Percentiles rank a stretch among this genome's conserved stretches.
Evolutionary conservation across 2,888 invertebrate species (phyloP).

Genomic region (Stenchaetothrips biformis): DNA sequence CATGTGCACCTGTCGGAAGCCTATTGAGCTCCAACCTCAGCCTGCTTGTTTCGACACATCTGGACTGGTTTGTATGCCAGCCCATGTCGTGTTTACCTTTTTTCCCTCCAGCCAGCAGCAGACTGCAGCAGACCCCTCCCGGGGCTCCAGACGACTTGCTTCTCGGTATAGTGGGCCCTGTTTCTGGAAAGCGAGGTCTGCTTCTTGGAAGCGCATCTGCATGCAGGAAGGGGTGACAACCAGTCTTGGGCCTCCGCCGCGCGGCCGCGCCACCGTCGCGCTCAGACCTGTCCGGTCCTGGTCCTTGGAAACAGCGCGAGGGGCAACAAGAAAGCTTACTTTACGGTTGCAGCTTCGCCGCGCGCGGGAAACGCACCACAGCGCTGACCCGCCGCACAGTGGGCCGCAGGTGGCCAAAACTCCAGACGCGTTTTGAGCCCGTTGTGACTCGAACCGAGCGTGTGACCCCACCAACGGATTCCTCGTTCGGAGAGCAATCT

Average conservation of each 20-base stretch:
- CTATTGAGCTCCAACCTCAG: background rate
- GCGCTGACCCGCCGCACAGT: too few species aligned
- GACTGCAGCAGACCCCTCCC: background rate
- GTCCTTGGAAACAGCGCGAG: background rate
- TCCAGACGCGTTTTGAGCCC: too few species aligned
- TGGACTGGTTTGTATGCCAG: conserved; percentile 18
- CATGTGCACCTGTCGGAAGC: background rate
- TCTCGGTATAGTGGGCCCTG: background rate
- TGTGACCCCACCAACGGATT: too few species aligned
- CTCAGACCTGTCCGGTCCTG: background rate
- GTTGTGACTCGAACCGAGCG: too few species aligned
- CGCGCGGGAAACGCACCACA: background rate
- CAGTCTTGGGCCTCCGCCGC: background rate
- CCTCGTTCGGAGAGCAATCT: too few species aligned
- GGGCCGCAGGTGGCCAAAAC: too few species aligned
- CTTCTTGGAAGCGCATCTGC: background rate
- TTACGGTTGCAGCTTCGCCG: background rate
- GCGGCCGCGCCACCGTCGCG: background rate
- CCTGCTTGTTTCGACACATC: conserved; percentile 16
- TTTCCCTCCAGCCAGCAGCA: background rate
- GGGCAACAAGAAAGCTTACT: background rate
- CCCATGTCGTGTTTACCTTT: conserved; percentile 3
- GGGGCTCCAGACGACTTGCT: background rate
- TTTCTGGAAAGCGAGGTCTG: background rate
- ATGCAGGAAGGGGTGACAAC: background rate